Base-by-base conservation (phyloP, 2,113 vertebrate genomes). In the Rhizomys pruinosus region DNA sequence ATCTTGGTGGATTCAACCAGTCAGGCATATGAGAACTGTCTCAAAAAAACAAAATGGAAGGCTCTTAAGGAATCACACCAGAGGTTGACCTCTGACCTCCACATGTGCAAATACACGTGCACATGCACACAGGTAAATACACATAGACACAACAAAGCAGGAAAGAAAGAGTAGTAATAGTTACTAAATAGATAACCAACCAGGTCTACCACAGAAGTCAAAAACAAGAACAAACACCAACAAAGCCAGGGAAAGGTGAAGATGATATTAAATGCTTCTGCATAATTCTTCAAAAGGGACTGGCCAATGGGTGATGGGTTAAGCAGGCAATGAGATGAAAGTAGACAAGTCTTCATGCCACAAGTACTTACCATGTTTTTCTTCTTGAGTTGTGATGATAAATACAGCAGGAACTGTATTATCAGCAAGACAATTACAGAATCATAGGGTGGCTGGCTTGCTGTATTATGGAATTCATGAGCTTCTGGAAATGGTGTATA, bases 381-480 rank as follows among this genome's bases (percentile, higher is more conserved):
- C 3, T 97, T 96, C 95, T 97, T 96, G 97, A 98, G 91, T 93
- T 97, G 97, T 98, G 97, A 97, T 98, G 97, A 98, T 98, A 98
- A 98, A 97, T 97, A 97, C 32, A 92, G 97, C 96, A 95, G 91
- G 96, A 96, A 85, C 95, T 97, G 95, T 97, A 97, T 98, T 97
- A 98, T 98, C 97, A 98, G 96, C 91, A 96, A 98, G 97, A 97
- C 97, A 98, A 97, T 97, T 98, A 98, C 97, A 97, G 92, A 96
- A 97, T 98, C 98, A 98, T 97, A 97, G 96, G 98, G 95, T 66
- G 90, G 80, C 88, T 66, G 90, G 80, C 88, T 97, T 42, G 32
- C 92, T 94, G 93, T 97, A 97, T 98, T 98, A 97, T 97, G 98
- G 97, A 98, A 98, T 98, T 98, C 97, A 98, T 98, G 97, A 98